Conservation (phyloP, 2,888 invertebrate genomes). For the Coelopa pilipes region DNA sequence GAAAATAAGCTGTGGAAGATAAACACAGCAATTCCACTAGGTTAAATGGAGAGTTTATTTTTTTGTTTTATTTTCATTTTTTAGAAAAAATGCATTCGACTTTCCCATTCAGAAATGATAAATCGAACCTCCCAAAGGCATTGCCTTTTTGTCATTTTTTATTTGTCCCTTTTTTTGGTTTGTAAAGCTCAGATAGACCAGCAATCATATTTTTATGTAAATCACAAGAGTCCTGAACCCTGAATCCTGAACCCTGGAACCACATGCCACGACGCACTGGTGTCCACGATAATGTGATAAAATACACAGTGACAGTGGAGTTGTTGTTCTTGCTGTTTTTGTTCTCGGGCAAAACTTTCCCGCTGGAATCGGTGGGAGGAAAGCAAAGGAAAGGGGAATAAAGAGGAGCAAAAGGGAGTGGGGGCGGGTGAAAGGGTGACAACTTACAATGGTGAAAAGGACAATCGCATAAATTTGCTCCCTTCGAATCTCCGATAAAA, state of each 20-base stretch:
- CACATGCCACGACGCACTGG: slow-evolving; percentile 18
- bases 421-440: slow-evolving; percentile 20
- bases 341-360: too few relatives aligned
- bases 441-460: slow-evolving; percentile 40
- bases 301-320: slow-evolving; percentile 17
- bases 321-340: neutral
- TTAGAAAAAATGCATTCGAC: neutral
- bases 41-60: too few relatives aligned
- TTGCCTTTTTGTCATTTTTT: slow-evolving; percentile 39
- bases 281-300: slow-evolving; percentile 27
- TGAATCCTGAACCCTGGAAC: neutral
- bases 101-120: slow-evolving; percentile 49
- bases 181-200: slow-evolving; percentile 1
- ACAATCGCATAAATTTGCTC: slow-evolving; percentile 46
- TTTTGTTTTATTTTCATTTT: too few relatives aligned
- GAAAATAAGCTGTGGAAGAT: too few relatives aligned
- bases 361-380: too few relatives aligned
- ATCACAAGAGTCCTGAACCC: slow-evolving; percentile 34
- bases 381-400: too few relatives aligned
- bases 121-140: slow-evolving; percentile 53
- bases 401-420: neutral
- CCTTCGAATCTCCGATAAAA: slow-evolving; percentile 52
- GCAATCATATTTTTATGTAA: slow-evolving; percentile 40
- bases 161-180: too few relatives aligned
- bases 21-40: too few relatives aligned